Percentiles rank a stretch among this genome's conserved stretches.
Conservation (phyloP, 1,140 invertebrate species). For the Atopsyche davidsoni region DNA sequence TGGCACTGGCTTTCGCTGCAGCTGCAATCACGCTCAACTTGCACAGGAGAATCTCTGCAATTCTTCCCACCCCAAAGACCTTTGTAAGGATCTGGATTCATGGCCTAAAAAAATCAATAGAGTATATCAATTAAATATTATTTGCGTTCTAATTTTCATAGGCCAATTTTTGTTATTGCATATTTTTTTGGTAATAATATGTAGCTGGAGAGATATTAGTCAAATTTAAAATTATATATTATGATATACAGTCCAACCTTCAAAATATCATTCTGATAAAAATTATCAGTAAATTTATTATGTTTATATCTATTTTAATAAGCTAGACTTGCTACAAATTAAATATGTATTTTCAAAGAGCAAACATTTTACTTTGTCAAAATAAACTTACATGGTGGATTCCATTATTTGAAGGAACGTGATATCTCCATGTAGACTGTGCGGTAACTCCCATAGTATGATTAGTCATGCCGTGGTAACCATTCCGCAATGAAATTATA, state of each 20-base stretch:
- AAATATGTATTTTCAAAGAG: conserved; percentile 1
- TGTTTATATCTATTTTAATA: too few relatives aligned
- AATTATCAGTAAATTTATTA: too few relatives aligned
- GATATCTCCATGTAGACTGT: conserved; percentile 71
- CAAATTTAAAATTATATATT: neutral
- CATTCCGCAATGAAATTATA: conserved; percentile 78
- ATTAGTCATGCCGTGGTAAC: conserved; percentile 86
- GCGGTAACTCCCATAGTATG: conserved; percentile 79
- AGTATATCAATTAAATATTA: neutral
- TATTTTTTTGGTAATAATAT: too few relatives aligned
- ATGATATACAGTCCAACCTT: too few relatives aligned
- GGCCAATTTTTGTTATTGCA: neutral
- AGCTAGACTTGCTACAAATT: neutral
- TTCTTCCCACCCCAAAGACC: conserved; percentile 83
- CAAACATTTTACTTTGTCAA: too few relatives aligned
- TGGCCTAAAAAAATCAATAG: conserved; percentile 43
- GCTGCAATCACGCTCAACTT: conserved; percentile 62
- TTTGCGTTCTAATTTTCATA: neutral
- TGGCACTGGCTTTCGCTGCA: conserved; percentile 61
- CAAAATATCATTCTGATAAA: too few relatives aligned
- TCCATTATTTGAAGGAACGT: conserved; percentile 66
- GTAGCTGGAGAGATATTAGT: too few relatives aligned
- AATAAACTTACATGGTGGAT: conserved; percentile 74
- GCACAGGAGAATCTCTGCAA: conserved; percentile 83
- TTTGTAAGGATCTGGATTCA: conserved; percentile 85